phyloP scores from a whole-genome alignment of 1,140 invertebrate species.

The Trialeurodes vaporariorum region DNA sequence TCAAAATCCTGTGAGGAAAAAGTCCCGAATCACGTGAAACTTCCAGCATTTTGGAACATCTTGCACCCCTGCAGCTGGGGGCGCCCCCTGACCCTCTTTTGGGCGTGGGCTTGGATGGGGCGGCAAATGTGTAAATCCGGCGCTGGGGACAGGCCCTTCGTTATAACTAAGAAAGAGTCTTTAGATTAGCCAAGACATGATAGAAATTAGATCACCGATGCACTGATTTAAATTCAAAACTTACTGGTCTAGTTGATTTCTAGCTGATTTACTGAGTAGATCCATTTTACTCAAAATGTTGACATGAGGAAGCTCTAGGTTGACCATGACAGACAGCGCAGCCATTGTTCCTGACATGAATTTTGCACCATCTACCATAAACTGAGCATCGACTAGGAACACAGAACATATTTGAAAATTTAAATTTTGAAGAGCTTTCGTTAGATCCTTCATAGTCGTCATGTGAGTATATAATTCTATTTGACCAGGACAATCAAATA shows the following conservation, averaged over 20 bases:
- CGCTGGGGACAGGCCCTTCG: too few relatives aligned
- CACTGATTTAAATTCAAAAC: conserved; percentile 20
- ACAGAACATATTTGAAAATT: conserved; percentile 86
- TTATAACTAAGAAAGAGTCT: too few relatives aligned
- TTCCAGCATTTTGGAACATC: too few relatives aligned
- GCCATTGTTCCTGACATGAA: conserved; percentile 92
- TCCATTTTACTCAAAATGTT: conserved; percentile 96
- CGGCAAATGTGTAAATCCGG: too few relatives aligned
- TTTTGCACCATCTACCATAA: conserved; percentile 91
- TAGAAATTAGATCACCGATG: too few relatives aligned
- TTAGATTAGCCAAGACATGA: too few relatives aligned
- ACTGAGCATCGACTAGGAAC: conserved; percentile 91
- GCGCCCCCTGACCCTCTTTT: too few relatives aligned
- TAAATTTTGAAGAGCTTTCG: conserved; percentile 69
- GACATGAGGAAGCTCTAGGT: conserved; percentile 85
- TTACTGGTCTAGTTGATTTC: conserved; percentile 63
- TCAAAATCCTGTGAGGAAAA: too few relatives aligned
- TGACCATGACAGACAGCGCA: conserved; percentile 91
- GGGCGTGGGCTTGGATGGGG: too few relatives aligned
- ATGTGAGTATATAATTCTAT: conserved; percentile 97
- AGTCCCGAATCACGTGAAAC: too few relatives aligned
- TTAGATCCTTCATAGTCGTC: conserved; percentile 71
- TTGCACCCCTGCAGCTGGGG: too few relatives aligned
- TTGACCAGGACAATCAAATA: conserved; percentile 99
- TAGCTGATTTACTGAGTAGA: conserved; percentile 67